Base-by-base conservation (phyloP, 2,797 vertebrate species). In the Tachyglossus aculeatus region DNA sequence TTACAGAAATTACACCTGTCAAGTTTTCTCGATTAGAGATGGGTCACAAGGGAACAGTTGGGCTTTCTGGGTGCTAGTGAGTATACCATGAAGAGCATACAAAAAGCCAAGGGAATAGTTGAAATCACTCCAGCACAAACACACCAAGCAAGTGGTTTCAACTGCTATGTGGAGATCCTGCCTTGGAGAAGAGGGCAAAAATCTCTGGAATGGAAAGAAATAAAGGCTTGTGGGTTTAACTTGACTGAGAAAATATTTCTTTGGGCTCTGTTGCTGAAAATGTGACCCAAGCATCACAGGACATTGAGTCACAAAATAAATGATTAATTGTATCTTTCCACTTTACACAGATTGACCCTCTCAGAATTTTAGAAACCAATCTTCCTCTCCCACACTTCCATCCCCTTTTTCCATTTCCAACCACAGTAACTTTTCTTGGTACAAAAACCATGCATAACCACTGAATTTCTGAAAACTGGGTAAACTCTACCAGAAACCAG, bases 21-120 rank as follows among this genome's bases (percentile, higher is more conserved):
- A 59, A 68, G 27, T 13, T 52, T 63, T 67, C 51, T 18, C 29
- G 73, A 68, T 9, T 6, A 34, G 33, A 14, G 43, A 45, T 41
- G 52, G 21, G 36, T 16, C 9, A 1, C 8, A 1, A 7, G 1
- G 5, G 21, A 45, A 64, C 9, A 0, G 57, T 3, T 1, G 18
- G 18, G 18, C 24, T 16, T 27, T 27, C 25, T 15, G 15, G 44
- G 29, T 27, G 6, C 24, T 16, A n/a, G n/a, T n/a, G n/a, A n/a
- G n/a, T n/a, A n/a, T n/a, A n/a, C n/a, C n/a, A n/a, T n/a, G n/a
- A n/a, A n/a, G n/a, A n/a, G n/a, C n/a, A n/a, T n/a, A n/a, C n/a
- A n/a, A n/a, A n/a, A n/a, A n/a, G n/a, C n/a, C n/a, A n/a, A n/a
- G n/a, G n/a, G n/a, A n/a, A n/a, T n/a, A n/a, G n/a, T 9, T 5